phyloP scores from a whole-genome alignment of 2,888 invertebrate genomes.

The Coleophora flavipennella region DNA sequence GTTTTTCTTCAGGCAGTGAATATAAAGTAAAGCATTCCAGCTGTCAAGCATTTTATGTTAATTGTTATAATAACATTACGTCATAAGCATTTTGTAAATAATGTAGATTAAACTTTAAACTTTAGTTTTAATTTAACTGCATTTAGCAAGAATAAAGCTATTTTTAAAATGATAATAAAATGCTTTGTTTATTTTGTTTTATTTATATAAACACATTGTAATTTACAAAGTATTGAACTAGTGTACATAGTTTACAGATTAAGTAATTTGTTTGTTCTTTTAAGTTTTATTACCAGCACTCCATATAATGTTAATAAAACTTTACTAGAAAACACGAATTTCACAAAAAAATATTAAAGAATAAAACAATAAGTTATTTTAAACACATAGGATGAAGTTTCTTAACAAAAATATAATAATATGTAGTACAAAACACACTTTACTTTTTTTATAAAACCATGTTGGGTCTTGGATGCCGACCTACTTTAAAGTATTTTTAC shows the following conservation, averaged over 20 bases:
- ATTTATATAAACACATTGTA: neutral
- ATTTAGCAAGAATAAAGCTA: constrained; percentile 7
- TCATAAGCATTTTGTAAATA: constrained; percentile 1
- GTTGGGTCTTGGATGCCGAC: too few species aligned
- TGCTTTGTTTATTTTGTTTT: too few species aligned
- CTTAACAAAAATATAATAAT: too few species aligned
- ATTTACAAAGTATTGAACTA: constrained; percentile 4
- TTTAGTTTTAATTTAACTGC: constrained; percentile 2
- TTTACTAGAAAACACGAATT: neutral
- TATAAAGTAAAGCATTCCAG: too few species aligned
- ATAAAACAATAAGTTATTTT: too few species aligned
- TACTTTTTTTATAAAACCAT: too few species aligned
- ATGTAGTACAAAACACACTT: too few species aligned
- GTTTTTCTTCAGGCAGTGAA: too few species aligned
- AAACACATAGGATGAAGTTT: too few species aligned
- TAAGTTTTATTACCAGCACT: neutral
- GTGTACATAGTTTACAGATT: neutral
- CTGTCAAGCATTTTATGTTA: neutral
- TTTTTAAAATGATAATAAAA: constrained; percentile 2
- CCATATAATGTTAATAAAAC: neutral
- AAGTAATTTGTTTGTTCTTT: neutral
- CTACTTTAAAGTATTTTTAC: too few species aligned
- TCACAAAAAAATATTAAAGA: too few species aligned
- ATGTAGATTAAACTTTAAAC: neutral
- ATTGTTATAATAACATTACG: too few species aligned